Evolutionary conservation across 2,797 vertebrate genomes (phyloP).

Genomic region (Acanthornis magna): DNA sequence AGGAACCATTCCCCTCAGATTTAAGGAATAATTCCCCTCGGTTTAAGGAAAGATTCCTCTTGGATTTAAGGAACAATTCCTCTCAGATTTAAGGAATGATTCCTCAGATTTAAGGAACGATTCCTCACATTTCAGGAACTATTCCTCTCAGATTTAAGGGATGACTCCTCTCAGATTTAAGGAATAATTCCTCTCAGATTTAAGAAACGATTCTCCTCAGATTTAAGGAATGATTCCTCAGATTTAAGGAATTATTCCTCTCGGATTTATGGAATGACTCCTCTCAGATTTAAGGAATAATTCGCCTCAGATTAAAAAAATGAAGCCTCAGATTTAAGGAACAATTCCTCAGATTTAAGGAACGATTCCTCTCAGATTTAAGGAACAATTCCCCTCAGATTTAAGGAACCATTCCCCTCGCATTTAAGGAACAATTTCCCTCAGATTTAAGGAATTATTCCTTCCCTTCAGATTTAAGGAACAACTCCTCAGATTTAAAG

Average conservation of each 20-base stretch:
- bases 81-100: accelerated
- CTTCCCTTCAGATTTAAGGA: too few species aligned
- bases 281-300: too few species aligned
- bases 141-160: not conserved
- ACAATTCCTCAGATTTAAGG: too few species aligned
- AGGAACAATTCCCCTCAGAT: accelerated
- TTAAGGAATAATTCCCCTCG: accelerated
- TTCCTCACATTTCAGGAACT: accelerated
- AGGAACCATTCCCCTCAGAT: accelerated
- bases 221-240: accelerated
- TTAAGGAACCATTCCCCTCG: accelerated
- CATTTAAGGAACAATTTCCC: accelerated
- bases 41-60: accelerated
- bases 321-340: too few species aligned
- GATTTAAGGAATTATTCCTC: not conserved
- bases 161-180: accelerated
- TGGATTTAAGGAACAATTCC: accelerated
- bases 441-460: too few species aligned
- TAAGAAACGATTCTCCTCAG: accelerated
- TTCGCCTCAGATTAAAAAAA: too few species aligned
- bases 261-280: too few species aligned
- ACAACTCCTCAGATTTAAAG: not conserved
- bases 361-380: accelerated
- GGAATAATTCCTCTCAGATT: accelerated
- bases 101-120: accelerated